phyloP scores from a whole-genome alignment of 2,888 invertebrate species.

The Sipha maydis region DNA sequence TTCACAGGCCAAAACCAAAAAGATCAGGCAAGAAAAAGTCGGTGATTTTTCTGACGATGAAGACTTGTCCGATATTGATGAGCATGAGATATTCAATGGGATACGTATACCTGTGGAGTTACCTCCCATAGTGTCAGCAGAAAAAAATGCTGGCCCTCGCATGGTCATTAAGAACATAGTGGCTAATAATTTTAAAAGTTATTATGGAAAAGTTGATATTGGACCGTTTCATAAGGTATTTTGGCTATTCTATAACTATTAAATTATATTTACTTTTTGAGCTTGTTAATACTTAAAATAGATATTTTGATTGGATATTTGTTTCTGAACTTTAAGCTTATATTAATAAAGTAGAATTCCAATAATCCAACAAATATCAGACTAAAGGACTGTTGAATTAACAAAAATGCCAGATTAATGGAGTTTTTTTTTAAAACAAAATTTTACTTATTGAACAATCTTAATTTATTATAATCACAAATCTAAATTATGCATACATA shows the following conservation, averaged over 20 bases:
- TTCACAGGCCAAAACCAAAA: neutral
- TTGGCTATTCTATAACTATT: neutral
- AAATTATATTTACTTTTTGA: conserved; percentile 60
- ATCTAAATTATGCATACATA: too few species aligned
- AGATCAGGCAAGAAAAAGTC: neutral
- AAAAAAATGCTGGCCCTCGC: conserved; percentile 78
- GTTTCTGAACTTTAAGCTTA: too few species aligned
- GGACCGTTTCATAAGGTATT: conserved; percentile 96
- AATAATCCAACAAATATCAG: too few species aligned
- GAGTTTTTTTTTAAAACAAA: too few species aligned
- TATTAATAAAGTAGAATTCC: too few species aligned
- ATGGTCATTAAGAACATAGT: conserved; percentile 91
- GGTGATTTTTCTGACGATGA: conserved; percentile 57
- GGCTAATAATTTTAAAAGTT: conserved; percentile 96
- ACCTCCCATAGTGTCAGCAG: conserved; percentile 73
- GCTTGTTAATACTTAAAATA: neutral
- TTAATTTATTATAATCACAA: too few species aligned
- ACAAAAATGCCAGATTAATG: too few species aligned
- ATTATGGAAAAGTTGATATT: conserved; percentile 82
- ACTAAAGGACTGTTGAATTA: too few species aligned
- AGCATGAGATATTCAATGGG: conserved; percentile 72
- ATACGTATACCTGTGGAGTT: conserved; percentile 86
- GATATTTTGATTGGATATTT: too few species aligned
- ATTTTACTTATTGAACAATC: too few species aligned
- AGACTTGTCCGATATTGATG: conserved; percentile 62